Conservation (phyloP, 2,888 invertebrate genomes). For the Drosophila neoperkinsi region DNA sequence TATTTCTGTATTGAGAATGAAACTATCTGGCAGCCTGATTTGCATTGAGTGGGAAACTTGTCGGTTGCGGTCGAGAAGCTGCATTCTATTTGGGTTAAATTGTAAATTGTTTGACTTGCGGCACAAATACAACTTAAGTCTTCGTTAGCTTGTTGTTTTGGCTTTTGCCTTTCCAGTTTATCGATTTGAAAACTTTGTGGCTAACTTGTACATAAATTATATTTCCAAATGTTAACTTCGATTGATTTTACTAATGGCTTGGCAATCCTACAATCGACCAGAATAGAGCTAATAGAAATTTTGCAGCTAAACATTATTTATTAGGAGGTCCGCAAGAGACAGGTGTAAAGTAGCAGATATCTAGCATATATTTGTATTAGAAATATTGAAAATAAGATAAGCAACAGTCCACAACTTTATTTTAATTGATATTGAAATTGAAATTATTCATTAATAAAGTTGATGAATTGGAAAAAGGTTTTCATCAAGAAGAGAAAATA, state of each 20-base stretch:
- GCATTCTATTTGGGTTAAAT: conserved; percentile 10
- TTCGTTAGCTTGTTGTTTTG: conserved; percentile 3
- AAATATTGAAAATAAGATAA: neutral
- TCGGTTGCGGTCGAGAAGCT: conserved; percentile 17
- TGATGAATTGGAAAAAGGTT: neutral
- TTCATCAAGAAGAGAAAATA: neutral
- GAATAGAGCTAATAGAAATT: neutral
- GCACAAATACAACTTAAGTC: conserved; percentile 12
- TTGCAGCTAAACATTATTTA: neutral
- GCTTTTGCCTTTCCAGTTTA: conserved; percentile 12
- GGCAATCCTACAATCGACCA: neutral
- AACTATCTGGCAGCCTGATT: neutral
- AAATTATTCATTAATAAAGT: neutral
- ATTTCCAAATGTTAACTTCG: conserved; percentile 14
- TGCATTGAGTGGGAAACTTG: conserved; percentile 2
- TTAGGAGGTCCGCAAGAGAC: neutral
- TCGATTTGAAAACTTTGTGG: conserved; percentile 28
- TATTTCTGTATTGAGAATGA: neutral
- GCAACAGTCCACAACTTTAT: neutral
- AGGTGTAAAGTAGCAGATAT: neutral
- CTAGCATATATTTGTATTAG: neutral
- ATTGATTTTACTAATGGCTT: conserved; percentile 30
- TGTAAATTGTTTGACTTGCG: conserved; percentile 23
- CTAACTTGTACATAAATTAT: neutral
- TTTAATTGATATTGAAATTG: neutral